Conservation (phyloP, 1,140 invertebrate species). For the Bombus vancouverensis region DNA sequence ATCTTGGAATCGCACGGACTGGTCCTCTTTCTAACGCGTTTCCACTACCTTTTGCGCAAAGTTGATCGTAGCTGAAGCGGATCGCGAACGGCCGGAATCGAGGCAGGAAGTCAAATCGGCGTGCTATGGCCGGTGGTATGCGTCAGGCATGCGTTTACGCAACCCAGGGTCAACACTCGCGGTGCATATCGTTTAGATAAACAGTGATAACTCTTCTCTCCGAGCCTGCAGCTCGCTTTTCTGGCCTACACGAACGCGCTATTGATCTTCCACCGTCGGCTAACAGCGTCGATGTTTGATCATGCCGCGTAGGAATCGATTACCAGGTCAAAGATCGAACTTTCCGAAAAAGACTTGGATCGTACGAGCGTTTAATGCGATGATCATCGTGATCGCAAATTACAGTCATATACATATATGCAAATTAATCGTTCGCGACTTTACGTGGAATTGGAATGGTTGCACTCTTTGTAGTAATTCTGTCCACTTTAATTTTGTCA, state of each 20-base stretch:
- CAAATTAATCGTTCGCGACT: too few relatives aligned
- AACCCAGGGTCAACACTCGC: slow-evolving; percentile 70
- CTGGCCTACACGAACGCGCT: not conserved
- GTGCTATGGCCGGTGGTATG: not conserved
- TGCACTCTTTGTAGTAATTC: too few relatives aligned
- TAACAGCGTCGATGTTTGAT: too few relatives aligned
- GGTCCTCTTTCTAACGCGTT: slow-evolving; percentile 1
- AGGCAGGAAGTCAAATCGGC: slow-evolving; percentile 39
- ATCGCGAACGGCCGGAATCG: slow-evolving; percentile 10
- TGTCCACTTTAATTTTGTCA: too few relatives aligned
- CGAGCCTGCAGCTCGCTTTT: not conserved
- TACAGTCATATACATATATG: too few relatives aligned
- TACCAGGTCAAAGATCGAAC: not conserved
- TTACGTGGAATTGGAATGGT: too few relatives aligned
- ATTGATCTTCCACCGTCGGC: not conserved
- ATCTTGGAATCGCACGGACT: not conserved
- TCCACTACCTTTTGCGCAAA: slow-evolving; percentile 15
- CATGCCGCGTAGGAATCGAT: not conserved
- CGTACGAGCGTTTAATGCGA: too few relatives aligned
- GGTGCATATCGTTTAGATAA: slow-evolving; percentile 69
- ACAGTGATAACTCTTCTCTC: slow-evolving; percentile 51
- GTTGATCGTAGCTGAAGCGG: not conserved
- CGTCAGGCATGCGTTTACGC: slow-evolving; percentile 53
- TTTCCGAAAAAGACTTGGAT: not conserved
- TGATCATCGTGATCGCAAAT: too few relatives aligned